Conservation (phyloP, 2,113 vertebrate genomes). For the Oxyruncus cristatus region DNA sequence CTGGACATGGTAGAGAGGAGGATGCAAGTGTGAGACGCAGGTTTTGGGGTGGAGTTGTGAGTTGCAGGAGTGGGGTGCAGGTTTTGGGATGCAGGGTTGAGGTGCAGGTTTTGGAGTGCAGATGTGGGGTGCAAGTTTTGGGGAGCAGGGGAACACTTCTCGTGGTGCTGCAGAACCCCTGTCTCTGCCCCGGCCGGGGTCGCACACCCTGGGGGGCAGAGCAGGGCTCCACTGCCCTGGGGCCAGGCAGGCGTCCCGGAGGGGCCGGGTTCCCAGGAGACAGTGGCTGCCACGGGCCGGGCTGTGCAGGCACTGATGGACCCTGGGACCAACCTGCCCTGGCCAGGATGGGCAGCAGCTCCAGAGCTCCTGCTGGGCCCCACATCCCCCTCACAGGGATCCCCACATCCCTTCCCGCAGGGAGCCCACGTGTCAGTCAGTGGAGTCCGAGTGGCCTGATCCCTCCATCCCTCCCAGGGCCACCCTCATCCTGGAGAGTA, state of each 20-base stretch:
- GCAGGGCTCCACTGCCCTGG: too few relatives aligned
- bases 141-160: not conserved
- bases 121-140: not conserved
- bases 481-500: not conserved
- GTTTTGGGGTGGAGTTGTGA: too few relatives aligned
- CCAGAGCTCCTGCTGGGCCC: not conserved
- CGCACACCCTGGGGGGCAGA: not conserved
- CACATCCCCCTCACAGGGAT: not conserved
- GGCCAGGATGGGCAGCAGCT: not conserved
- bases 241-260: not conserved
- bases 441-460: not conserved
- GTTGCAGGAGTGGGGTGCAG: not conserved
- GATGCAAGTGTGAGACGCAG: not conserved
- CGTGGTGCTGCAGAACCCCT: not conserved
- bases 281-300: not conserved
- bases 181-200: too few relatives aligned
- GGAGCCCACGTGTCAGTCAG: not conserved
- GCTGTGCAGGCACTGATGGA: not conserved
- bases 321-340: accelerated
- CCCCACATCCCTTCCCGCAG: accelerated
- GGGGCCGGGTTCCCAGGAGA: not conserved
- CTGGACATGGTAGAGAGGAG: not conserved
- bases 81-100: not conserved
- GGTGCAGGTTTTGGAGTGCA: not conserved
- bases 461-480: not conserved